Conservation (phyloP, 2,113 vertebrate genomes). For the Dissostichus mawsoni region DNA sequence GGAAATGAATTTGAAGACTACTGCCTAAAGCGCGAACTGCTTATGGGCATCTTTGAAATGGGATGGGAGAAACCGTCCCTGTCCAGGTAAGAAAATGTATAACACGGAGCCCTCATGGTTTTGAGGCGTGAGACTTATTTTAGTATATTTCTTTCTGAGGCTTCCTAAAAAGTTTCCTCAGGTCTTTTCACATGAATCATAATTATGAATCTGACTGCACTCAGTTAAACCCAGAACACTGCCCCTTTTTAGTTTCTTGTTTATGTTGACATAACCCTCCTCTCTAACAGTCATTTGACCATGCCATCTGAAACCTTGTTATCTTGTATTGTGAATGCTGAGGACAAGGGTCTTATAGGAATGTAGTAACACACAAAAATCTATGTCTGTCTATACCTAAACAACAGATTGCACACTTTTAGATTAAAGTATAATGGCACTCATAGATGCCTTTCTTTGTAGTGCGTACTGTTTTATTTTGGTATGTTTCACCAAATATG, state of each 20-base stretch:
- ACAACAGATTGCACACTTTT: too few relatives aligned
- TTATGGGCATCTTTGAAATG: slow-evolving; percentile 86
- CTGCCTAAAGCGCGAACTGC: slow-evolving; percentile 82
- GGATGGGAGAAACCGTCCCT: slow-evolving; percentile 85
- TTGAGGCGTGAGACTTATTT: background rate
- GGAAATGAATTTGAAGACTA: slow-evolving; percentile 86
- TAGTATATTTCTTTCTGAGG: background rate
- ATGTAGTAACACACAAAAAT: too few relatives aligned
- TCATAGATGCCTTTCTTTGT: background rate
- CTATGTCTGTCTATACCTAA: too few relatives aligned
- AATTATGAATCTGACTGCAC: background rate
- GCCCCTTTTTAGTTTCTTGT: too few relatives aligned
- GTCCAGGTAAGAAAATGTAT: slow-evolving; percentile 74
- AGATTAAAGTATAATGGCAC: background rate
- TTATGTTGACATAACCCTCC: too few relatives aligned
- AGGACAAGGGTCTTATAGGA: too few relatives aligned
- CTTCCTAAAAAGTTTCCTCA: background rate
- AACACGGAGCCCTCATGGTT: background rate
- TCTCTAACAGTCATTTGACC: too few relatives aligned
- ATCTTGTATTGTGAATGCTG: too few relatives aligned
- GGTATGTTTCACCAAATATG: background rate
- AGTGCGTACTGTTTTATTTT: background rate
- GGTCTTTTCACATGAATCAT: background rate
- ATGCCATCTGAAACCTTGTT: too few relatives aligned
- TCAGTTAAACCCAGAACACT: background rate